Evolutionary conservation across 2,888 invertebrate species (phyloP).

Genomic region (Bellardia pandia): DNA sequence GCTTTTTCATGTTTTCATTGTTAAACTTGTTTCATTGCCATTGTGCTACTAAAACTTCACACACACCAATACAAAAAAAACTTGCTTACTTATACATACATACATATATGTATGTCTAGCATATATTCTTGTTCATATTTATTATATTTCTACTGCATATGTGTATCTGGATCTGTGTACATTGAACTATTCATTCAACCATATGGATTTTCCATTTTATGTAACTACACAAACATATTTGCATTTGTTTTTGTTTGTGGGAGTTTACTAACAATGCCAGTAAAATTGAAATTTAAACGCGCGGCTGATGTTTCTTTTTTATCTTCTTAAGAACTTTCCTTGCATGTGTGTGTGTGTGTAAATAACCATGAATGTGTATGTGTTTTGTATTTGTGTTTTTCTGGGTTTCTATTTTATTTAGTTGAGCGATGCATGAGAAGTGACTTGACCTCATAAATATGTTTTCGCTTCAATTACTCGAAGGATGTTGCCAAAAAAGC

Average conservation of each 20-base stretch:
- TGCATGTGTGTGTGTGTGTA: not conserved
- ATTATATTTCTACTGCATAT: not conserved
- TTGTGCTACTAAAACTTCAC: not conserved
- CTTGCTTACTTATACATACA: no score
- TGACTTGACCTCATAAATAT: constrained; percentile 65
- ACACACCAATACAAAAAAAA: not conserved
- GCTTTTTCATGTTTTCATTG: constrained; percentile 1
- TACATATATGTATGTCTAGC: no score
- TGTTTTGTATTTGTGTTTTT: constrained; percentile 2
- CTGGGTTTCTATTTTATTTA: not conserved
- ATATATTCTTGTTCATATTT: not conserved
- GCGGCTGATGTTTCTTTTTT: constrained; percentile 10
- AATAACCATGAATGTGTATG: not conserved
- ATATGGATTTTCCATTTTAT: constrained; percentile 1
- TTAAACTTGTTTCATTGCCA: constrained; percentile 29
- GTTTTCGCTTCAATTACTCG: constrained; percentile 46
- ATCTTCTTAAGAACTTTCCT: not conserved
- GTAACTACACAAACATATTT: not conserved
- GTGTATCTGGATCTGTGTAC: not conserved
- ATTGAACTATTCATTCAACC: constrained; percentile 30
- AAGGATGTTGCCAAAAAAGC: constrained; percentile 28
- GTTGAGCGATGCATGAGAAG: constrained; percentile 39
- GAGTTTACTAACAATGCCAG: constrained; percentile 14
- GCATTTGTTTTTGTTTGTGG: not conserved
- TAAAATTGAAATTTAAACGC: constrained; percentile 45